Evolutionary conservation across 2,797 vertebrate species (phyloP).

Genomic region (Loris lydekkerianus): DNA sequence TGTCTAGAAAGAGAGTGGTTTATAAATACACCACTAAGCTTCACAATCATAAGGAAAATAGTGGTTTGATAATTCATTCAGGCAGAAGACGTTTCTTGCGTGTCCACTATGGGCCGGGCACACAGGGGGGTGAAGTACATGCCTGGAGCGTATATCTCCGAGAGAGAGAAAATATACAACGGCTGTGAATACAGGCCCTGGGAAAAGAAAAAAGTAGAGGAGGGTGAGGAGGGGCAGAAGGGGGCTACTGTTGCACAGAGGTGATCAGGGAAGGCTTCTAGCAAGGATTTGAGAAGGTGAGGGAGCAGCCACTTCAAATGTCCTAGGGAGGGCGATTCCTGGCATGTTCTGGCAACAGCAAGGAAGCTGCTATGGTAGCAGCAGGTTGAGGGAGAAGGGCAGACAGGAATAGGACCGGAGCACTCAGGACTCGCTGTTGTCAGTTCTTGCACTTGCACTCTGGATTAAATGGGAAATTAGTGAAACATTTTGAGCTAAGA

Average conservation of each 20-base stretch:
- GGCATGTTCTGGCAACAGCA: neutral
- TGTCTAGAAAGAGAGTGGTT: conserved; percentile 18
- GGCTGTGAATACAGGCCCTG: neutral
- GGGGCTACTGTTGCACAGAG: neutral
- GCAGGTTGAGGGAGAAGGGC: neutral
- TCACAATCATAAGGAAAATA: neutral
- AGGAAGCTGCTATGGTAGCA: neutral
- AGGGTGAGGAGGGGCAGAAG: neutral
- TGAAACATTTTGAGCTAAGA: neutral
- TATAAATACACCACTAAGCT: neutral
- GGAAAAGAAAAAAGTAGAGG: neutral
- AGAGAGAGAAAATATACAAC: neutral
- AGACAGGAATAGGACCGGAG: neutral
- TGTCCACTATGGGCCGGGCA: neutral
- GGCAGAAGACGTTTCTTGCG: neutral
- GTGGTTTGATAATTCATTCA: neutral
- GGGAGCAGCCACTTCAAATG: neutral
- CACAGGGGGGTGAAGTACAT: neutral
- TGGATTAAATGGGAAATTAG: neutral
- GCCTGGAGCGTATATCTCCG: neutral
- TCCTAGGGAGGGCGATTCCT: neutral
- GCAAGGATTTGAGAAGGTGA: neutral
- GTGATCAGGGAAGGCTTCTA: neutral
- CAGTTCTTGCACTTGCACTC: neutral
- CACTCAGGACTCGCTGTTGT: neutral